Percentiles rank a stretch among this genome's conserved stretches.
Conservation (phyloP, 2,888 invertebrate genomes). For the Drosophila borborema region DNA sequence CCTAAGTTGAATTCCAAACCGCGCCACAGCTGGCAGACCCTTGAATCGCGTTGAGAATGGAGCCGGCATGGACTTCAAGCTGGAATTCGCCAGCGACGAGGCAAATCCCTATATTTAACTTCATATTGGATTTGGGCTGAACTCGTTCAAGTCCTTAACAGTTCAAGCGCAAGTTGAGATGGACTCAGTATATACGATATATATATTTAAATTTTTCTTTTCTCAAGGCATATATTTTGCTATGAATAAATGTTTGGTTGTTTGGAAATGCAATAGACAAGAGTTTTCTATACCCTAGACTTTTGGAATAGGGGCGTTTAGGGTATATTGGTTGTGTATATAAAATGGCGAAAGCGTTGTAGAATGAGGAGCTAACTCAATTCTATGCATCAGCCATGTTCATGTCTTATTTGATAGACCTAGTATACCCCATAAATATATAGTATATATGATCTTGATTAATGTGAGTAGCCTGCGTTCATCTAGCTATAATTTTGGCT, state of each 20-base stretch:
- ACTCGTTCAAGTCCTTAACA: background rate
- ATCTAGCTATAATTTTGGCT: too few relatives aligned
- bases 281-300: background rate
- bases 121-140: background rate
- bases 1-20: background rate
- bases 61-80: conserved; percentile 31
- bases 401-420: too few relatives aligned
- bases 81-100: conserved; percentile 58
- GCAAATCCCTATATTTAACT: conserved; percentile 53
- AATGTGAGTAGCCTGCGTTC: too few relatives aligned
- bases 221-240: background rate
- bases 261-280: background rate
- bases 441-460: too few relatives aligned
- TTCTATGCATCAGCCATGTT: too few relatives aligned
- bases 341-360: too few relatives aligned
- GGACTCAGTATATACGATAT: background rate
- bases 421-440: too few relatives aligned
- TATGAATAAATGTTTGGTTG: background rate
- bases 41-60: conserved; percentile 1
- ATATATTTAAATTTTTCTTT: background rate
- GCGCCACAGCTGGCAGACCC: conserved; percentile 4
- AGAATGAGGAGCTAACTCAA: too few relatives aligned
- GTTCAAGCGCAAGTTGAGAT: background rate
- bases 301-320: too few relatives aligned
- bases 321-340: too few relatives aligned